These are phyloP conservation scores for Heliconius hewitsoni DNA, from an alignment of 1,140 invertebrate genomes.

Conservation along the genomic window DNA sequence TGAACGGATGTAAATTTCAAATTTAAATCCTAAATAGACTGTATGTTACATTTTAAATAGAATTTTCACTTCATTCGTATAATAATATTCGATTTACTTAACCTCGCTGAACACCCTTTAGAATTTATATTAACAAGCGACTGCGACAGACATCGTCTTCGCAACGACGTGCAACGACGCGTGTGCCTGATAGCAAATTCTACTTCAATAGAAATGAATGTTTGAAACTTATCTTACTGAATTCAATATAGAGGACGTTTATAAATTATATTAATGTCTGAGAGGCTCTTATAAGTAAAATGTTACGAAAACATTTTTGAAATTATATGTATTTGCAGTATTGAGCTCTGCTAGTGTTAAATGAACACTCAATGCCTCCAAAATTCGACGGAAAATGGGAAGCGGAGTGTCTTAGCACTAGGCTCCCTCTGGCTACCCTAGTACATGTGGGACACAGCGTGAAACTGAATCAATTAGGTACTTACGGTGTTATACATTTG, in stretches of 20 bases:
- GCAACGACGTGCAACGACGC: conserved; percentile 50
- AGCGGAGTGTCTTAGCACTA: no score
- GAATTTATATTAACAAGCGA: conserved; percentile 16
- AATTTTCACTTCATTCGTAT: background rate
- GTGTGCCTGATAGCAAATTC: conserved; percentile 49
- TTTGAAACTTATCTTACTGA: background rate
- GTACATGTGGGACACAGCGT: no score
- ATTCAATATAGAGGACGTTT: background rate
- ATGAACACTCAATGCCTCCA: no score
- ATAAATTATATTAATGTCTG: background rate
- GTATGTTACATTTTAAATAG: background rate
- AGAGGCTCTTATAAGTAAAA: background rate
- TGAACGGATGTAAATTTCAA: background rate
- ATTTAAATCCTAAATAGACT: background rate
- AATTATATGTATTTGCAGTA: no score
- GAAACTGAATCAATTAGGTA: no score
- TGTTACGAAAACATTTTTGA: background rate
- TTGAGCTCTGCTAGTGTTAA: no score
- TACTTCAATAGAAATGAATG: conserved; percentile 7
- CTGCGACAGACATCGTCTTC: conserved; percentile 11
- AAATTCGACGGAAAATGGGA: no score
- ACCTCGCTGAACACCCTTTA: conserved; percentile 13
- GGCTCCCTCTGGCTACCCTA: no score
- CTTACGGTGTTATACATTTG: no score
- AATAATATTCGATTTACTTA: background rate